Conservation (phyloP, 2,888 invertebrate genomes). For the Cerceris rybyensis region DNA sequence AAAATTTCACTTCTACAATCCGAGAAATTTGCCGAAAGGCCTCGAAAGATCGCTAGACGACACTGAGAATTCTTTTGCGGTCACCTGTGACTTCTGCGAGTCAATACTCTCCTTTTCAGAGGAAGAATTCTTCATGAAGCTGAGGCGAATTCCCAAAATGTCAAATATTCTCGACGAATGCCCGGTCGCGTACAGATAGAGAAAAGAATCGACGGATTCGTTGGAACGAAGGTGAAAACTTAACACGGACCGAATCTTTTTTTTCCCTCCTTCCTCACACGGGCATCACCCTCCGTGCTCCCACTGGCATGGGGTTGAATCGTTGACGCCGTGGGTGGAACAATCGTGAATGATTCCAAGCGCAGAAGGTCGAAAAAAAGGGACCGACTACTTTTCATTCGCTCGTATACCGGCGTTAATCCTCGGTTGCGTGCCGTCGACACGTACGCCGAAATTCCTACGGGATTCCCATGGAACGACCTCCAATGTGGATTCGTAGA, state of each 20-base stretch:
- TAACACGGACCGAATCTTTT: slow-evolving; percentile 38
- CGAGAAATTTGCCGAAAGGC: neutral
- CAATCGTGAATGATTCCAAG: slow-evolving; percentile 18
- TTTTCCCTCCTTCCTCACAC: slow-evolving; percentile 37
- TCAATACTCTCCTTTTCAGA: neutral
- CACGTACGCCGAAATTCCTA: slow-evolving; percentile 63
- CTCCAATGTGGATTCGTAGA: slow-evolving; percentile 13
- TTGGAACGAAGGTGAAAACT: slow-evolving; percentile 8
- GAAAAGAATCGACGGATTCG: slow-evolving; percentile 11
- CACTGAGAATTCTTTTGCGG: neutral
- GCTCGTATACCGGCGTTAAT: slow-evolving; percentile 46
- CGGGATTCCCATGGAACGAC: slow-evolving; percentile 29
- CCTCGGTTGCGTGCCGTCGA: slow-evolving; percentile 43
- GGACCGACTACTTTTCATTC: slow-evolving; percentile 16
- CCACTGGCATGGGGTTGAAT: slow-evolving; percentile 21
- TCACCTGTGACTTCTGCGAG: slow-evolving; percentile 9
- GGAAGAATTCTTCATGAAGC: neutral
- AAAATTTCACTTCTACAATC: no score
- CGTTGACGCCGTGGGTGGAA: slow-evolving; percentile 35
- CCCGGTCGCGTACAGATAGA: slow-evolving; percentile 39
- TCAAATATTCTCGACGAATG: slow-evolving; percentile 46
- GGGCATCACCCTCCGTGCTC: slow-evolving; percentile 27
- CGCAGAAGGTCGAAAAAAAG: slow-evolving; percentile 40
- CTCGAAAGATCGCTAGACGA: neutral
- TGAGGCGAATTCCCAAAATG: slow-evolving; percentile 27